Conservation (phyloP, 2,113 vertebrate species). For the Butorides virescens region DNA sequence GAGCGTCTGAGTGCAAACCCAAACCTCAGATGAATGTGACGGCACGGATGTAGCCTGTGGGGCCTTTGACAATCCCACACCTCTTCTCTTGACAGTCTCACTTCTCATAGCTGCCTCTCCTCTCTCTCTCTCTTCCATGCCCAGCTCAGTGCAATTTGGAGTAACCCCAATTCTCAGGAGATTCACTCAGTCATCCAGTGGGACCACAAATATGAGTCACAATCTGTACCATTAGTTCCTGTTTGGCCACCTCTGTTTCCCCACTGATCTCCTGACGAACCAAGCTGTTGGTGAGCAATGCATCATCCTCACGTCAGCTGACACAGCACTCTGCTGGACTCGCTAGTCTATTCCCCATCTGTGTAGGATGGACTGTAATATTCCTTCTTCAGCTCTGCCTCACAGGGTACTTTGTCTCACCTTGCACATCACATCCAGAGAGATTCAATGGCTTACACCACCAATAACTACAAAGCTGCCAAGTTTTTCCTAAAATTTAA, state of each 20-base stretch:
- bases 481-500: neutral
- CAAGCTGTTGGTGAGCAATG: neutral
- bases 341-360: neutral
- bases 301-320: neutral
- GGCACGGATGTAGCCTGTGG: neutral
- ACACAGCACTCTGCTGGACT: neutral
- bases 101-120: neutral
- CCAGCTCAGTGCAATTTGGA: neutral
- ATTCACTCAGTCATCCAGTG: neutral
- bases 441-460: neutral
- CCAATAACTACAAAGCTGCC: neutral
- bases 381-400: neutral
- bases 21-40: neutral
- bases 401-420: neutral
- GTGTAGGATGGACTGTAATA: neutral
- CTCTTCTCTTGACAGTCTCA: neutral
- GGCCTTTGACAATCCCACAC: neutral
- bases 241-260: neutral
- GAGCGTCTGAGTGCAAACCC: neutral
- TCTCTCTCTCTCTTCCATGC: neutral
- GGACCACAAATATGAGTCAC: neutral
- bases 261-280: neutral
- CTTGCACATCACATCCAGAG: neutral
- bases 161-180: neutral
- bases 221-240: neutral